Evolutionary conservation across 2,113 vertebrate species (phyloP).

Genomic region (Kobus ellipsiprymnus): DNA sequence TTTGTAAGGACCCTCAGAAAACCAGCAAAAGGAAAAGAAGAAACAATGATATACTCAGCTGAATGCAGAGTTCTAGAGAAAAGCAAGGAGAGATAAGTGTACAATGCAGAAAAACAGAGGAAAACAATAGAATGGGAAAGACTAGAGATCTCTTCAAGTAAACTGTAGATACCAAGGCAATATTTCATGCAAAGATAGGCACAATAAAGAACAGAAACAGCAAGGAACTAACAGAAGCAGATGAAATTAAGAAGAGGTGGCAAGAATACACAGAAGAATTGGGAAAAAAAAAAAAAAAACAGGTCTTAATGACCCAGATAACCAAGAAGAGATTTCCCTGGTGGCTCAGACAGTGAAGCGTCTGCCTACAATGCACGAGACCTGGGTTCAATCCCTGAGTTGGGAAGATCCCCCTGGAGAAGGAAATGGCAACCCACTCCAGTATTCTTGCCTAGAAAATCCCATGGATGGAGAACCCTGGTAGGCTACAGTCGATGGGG

Average conservation of each 20-base stretch:
- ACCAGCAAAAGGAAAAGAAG: not conserved
- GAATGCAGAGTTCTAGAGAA: not conserved
- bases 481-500: not conserved
- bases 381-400: not conserved
- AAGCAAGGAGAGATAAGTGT: not conserved
- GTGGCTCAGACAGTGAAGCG: fast-evolving
- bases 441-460: not conserved
- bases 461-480: not conserved
- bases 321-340: not conserved
- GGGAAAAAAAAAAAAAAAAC: not conserved
- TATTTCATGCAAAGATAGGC: not conserved
- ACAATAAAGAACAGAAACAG: not conserved
- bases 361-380: not conserved
- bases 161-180: not conserved
- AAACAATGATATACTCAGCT: not conserved
- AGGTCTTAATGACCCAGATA: not conserved
- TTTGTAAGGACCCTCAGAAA: not conserved
- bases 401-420: not conserved
- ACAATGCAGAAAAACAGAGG: not conserved
- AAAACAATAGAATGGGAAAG: not conserved
- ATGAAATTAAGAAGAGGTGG: not conserved
- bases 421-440: not conserved
- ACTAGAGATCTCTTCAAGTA: not conserved
- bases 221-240: not conserved
- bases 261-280: not conserved